These are phyloP conservation scores for Drosophila picticornis DNA, from an alignment of 2,888 invertebrate genomes.

Conservation along the genomic window DNA sequence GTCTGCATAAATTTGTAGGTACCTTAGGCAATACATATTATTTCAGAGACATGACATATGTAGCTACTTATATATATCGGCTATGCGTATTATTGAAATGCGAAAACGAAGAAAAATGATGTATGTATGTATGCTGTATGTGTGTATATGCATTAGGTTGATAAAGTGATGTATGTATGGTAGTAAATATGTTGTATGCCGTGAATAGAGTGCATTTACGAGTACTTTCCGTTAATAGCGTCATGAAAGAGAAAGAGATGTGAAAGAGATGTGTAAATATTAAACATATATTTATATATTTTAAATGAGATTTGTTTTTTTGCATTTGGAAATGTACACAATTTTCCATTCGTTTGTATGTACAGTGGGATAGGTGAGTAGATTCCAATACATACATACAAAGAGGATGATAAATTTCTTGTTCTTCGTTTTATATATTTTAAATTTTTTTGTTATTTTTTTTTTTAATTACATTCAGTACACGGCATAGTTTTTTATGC, in stretches of 20 bases:
- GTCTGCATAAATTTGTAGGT: constrained; percentile 79
- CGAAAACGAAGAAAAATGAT: constrained; percentile 29
- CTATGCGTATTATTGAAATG: constrained; percentile 34
- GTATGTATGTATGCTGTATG: constrained; percentile 10
- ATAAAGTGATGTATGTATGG: constrained; percentile 14
- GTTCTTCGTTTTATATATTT: constrained; percentile 25
- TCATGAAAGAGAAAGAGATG: constrained; percentile 21
- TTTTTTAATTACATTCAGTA: constrained; percentile 52
- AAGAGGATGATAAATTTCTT: constrained; percentile 22
- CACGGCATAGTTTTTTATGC: constrained; percentile 55
- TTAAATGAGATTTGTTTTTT: constrained; percentile 9
- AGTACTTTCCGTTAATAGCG: constrained; percentile 22
- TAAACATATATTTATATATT: constrained; percentile 20
- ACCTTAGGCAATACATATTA: constrained; percentile 75
- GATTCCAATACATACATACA: constrained; percentile 42
- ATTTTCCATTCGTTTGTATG: constrained; percentile 34
- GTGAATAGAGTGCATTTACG: constrained; percentile 36
- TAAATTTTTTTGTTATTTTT: constrained; percentile 25
- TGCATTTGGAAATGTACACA: constrained; percentile 27
- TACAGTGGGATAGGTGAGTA: constrained; percentile 31
- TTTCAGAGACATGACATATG: constrained; percentile 66
- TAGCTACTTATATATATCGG: constrained; percentile 52
- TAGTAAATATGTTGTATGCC: constrained; percentile 44
- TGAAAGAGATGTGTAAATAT: constrained; percentile 12
- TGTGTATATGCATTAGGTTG: constrained; percentile 1